Conservation (phyloP, 1,140 invertebrate species). For the Bombus balteatus region DNA sequence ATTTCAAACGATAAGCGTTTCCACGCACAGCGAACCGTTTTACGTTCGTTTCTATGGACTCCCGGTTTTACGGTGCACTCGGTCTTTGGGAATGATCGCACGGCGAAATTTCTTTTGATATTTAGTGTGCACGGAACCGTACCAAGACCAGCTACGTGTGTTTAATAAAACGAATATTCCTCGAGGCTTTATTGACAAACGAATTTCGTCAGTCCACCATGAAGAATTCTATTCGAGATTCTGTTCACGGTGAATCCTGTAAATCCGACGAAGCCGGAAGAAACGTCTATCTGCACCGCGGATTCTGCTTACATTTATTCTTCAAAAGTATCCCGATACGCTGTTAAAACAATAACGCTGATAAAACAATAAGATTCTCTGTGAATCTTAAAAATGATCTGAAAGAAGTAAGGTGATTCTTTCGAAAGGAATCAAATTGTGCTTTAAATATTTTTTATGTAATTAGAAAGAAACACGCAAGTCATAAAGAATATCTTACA, state of each 20-base stretch:
- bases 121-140: slow-evolving; percentile 17
- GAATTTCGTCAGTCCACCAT: neutral
- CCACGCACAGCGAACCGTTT: slow-evolving; percentile 48
- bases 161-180: slow-evolving; percentile 21
- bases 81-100: slow-evolving; percentile 45
- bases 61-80: slow-evolving; percentile 46
- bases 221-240: neutral
- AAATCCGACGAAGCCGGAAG: neutral
- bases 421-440: too few relatives aligned
- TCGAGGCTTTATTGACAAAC: slow-evolving; percentile 9
- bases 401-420: too few relatives aligned
- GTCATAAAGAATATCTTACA: too few relatives aligned
- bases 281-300: neutral
- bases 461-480: too few relatives aligned
- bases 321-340: neutral
- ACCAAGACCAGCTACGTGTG: neutral
- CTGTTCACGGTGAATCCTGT: neutral
- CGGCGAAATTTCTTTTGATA: slow-evolving; percentile 53
- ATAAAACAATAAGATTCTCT: too few relatives aligned
- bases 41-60: slow-evolving; percentile 58
- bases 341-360: too few relatives aligned
- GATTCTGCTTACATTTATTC: neutral
- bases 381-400: too few relatives aligned
- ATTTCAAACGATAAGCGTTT: slow-evolving; percentile 61
- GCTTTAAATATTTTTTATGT: too few relatives aligned